These are phyloP conservation scores for Cyclina sinensis DNA, from an alignment of 1,140 invertebrate species.

Conservation along the genomic window DNA sequence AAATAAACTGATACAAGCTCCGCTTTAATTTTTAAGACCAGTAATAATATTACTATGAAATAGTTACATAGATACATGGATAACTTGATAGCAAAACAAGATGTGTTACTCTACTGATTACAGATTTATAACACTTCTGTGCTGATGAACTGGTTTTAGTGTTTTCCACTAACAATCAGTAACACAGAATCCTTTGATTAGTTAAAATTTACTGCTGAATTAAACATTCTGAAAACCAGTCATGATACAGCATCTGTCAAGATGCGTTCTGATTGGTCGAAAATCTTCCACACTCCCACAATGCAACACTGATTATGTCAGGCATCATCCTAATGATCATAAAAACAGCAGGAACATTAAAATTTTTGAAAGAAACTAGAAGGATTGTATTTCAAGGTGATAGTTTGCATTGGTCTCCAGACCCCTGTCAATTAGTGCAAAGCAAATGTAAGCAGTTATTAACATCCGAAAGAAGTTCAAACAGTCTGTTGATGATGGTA, in stretches of 20 bases:
- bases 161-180: conserved; percentile 11
- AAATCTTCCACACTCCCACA: conserved; percentile 50
- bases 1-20: no score
- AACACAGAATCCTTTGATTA: conserved; percentile 4
- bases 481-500: conserved; percentile 10
- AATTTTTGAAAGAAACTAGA: conserved; percentile 64
- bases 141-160: background rate
- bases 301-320: conserved; percentile 61
- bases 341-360: conserved; percentile 59
- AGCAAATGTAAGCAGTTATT: conserved; percentile 60
- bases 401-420: conserved; percentile 30
- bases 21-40: no score
- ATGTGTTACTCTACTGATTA: no score
- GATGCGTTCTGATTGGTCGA: conserved; percentile 58
- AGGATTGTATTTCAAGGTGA: conserved; percentile 61
- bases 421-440: conserved; percentile 63
- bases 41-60: no score
- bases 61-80: no score
- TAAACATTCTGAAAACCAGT: conserved; percentile 66
- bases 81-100: no score
- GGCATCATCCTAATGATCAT: conserved; percentile 55
- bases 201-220: conserved; percentile 65
- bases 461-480: background rate
- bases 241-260: conserved; percentile 64
- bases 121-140: background rate